Conservation (phyloP, 2,113 vertebrate genomes). For the Otus sunia region DNA sequence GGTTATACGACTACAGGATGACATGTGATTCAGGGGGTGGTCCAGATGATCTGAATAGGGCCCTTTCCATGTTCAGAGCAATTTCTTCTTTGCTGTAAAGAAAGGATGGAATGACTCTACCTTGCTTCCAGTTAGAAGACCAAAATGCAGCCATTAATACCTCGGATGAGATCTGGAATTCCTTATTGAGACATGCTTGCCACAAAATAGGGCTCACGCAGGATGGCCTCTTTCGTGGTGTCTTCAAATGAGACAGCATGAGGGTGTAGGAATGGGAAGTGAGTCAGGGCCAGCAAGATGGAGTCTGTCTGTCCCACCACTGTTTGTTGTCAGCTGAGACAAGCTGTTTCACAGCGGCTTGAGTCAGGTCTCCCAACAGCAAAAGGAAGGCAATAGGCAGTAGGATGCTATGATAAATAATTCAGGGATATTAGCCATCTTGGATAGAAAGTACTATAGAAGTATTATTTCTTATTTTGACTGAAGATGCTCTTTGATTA, state of each 20-base stretch:
- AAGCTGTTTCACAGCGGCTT: neutral
- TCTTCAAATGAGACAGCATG: neutral
- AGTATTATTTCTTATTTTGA: conserved; percentile 7
- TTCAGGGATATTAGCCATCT: neutral
- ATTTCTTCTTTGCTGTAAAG: neutral
- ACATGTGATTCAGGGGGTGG: neutral
- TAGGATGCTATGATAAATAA: neutral
- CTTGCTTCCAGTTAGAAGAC: neutral
- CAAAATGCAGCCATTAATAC: neutral
- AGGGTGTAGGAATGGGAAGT: rapidly evolving
- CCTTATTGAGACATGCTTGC: neutral
- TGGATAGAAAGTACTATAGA: neutral
- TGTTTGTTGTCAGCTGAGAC: neutral
- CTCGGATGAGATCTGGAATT: neutral
- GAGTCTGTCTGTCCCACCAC: neutral
- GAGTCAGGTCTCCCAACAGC: neutral
- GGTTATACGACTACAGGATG: neutral
- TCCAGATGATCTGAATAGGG: neutral
- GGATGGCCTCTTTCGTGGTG: neutral
- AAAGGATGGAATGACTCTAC: neutral
- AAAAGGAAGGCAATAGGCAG: neutral
- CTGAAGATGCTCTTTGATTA: neutral
- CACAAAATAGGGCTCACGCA: neutral
- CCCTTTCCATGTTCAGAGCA: neutral
- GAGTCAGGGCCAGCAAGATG: neutral